Evolutionary conservation across 2,888 invertebrate species (phyloP), one percentile per base, ranked within the genome.

Genomic region (Melanargia galathea): DNA sequence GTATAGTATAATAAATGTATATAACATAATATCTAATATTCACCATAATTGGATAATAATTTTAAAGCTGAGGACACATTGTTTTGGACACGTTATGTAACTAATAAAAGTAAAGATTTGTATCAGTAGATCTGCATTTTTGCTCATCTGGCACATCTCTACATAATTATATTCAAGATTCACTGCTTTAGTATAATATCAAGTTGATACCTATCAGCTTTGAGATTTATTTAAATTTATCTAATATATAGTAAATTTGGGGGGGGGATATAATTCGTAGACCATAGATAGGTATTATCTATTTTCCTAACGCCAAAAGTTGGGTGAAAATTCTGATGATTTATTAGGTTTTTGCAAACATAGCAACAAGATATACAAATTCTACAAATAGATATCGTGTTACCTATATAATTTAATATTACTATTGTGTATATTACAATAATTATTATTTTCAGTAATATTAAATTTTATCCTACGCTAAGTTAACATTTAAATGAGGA

Each of bases 361-460:
- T 62, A 65, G 69, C 65, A 64, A 70, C 67, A 63, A 67, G 67
- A 64, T 64, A 67, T 67, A 70, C 62, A 65, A 70, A 67, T 63
- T 70, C 60, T 66, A 65, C 61, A 63, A 68, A 64, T 46, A 46
- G 20, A 11, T 69, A 63, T 63, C 43, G 63, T 68, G 66, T 58
- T 64, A 64, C 60, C 62, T 64, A 64, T 61, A 64, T 65, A 64
- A 35, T 63, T 68, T 64, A 65, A 62, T 62, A 63, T 59, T 56
- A 56, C 48, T 66, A 57, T 61, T 59, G 56, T 59, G 63, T 66
- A 63, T 63, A 62, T 65, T 68, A 66, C 56, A 67, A 60, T 60
- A 65, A 59, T 69, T 63, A 51, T 52, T 65, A 63, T 56, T 66
- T 64, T 60, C 38, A 51, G 35, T 63, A 67, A 62, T 56, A 67